Evolutionary conservation across 2,797 vertebrate genomes (phyloP).

Genomic region (Holocentrus rufus): DNA sequence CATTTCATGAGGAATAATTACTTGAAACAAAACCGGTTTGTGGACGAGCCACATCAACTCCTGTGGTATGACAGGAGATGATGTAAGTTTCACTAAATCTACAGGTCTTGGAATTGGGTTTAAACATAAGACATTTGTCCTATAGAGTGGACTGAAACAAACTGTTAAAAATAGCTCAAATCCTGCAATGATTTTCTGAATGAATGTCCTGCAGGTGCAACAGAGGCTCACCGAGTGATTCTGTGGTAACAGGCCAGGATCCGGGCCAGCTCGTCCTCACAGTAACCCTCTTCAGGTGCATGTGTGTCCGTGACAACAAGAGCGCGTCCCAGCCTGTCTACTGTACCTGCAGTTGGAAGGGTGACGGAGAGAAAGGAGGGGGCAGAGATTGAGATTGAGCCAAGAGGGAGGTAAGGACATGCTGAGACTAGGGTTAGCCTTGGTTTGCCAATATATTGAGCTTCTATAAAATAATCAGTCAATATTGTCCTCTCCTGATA

Average conservation of each 20-base stretch:
- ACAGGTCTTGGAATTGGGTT: background rate
- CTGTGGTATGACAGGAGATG: background rate
- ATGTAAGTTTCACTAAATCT: background rate
- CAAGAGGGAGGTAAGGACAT: background rate
- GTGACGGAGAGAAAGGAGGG: background rate
- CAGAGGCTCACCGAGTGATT: conserved; percentile 78
- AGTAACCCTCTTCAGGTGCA: conserved; percentile 60
- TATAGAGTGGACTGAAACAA: background rate
- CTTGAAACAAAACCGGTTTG: background rate
- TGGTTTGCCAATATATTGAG: background rate
- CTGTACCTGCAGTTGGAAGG: conserved; percentile 72
- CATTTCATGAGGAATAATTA: no score
- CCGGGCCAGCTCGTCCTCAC: conserved; percentile 67
- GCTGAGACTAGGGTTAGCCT: background rate
- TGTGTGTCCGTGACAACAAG: conserved; percentile 73
- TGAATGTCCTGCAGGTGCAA: background rate
- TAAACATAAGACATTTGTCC: background rate
- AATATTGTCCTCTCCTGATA: no score
- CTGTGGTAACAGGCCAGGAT: conserved; percentile 79
- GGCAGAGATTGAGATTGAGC: background rate
- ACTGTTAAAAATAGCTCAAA: background rate
- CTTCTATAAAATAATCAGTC: no score
- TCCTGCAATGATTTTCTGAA: background rate
- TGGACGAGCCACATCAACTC: no score
- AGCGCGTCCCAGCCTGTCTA: conserved; percentile 81